A percentile compares a stretch with the other conserved stretches of the same genome.
Evolutionary conservation across 2,797 vertebrate species (phyloP).

Genomic region (Myotis daubentonii): DNA sequence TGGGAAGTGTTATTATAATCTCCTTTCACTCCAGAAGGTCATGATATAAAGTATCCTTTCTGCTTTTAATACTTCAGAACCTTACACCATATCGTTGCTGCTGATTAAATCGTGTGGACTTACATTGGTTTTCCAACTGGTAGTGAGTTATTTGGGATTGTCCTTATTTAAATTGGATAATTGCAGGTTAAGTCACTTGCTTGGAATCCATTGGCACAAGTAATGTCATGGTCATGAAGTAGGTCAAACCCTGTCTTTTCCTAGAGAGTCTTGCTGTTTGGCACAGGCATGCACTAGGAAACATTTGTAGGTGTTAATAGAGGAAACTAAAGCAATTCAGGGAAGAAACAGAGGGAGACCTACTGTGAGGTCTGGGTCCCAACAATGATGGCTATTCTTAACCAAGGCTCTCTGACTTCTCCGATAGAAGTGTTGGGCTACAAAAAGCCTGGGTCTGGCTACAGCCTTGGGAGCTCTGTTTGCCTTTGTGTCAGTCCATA

Average conservation of each 20-base stretch:
- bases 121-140: background rate
- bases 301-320: background rate
- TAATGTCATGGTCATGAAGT: background rate
- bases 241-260: background rate
- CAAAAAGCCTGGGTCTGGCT: background rate
- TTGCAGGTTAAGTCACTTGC: background rate
- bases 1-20: background rate
- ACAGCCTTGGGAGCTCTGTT: background rate
- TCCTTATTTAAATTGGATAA: background rate
- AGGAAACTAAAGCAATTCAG: slow-evolving; percentile 3
- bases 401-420: background rate
- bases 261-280: background rate
- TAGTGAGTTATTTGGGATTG: background rate
- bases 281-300: background rate
- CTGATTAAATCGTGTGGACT: background rate
- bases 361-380: background rate
- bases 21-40: background rate
- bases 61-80: background rate
- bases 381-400: background rate
- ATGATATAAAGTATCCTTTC: background rate
- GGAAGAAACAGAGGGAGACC: background rate
- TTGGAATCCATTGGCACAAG: background rate
- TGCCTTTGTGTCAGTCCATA: background rate
- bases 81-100: background rate
- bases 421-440: background rate